phyloP scores from a whole-genome alignment of 2,113 vertebrate species.

The Pachycephala philippinensis region DNA sequence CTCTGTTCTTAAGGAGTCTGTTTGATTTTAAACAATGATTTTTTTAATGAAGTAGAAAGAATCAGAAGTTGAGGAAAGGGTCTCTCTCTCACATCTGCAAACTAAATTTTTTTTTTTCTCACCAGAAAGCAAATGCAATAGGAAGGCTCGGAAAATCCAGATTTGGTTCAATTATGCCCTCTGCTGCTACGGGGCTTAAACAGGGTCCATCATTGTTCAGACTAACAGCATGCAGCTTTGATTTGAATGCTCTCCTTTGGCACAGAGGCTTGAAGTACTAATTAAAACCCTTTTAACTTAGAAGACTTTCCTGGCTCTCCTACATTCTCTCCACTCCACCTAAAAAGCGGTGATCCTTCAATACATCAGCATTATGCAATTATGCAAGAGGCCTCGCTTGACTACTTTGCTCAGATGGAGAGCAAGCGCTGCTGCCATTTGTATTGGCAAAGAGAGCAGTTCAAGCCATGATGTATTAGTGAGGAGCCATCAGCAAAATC shows the following conservation, averaged over 20 bases:
- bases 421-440: background rate
- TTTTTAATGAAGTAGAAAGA: background rate
- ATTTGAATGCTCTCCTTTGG: background rate
- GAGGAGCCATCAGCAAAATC: background rate
- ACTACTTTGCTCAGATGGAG: background rate
- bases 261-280: background rate
- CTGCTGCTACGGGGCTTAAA: background rate
- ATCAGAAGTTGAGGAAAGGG: background rate
- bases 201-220: background rate
- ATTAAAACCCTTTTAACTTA: slow-evolving; percentile 1
- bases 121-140: background rate
- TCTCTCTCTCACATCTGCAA: background rate
- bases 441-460: background rate
- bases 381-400: background rate
- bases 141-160: background rate
- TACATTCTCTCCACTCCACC: background rate
- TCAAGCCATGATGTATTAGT: background rate
- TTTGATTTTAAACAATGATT: background rate
- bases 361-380: background rate
- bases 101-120: background rate
- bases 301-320: background rate
- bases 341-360: background rate
- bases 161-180: background rate
- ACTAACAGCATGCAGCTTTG: background rate
- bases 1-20: background rate